phyloP scores from a whole-genome alignment of 2,113 vertebrate genomes.

The Ceyx melanurus region DNA sequence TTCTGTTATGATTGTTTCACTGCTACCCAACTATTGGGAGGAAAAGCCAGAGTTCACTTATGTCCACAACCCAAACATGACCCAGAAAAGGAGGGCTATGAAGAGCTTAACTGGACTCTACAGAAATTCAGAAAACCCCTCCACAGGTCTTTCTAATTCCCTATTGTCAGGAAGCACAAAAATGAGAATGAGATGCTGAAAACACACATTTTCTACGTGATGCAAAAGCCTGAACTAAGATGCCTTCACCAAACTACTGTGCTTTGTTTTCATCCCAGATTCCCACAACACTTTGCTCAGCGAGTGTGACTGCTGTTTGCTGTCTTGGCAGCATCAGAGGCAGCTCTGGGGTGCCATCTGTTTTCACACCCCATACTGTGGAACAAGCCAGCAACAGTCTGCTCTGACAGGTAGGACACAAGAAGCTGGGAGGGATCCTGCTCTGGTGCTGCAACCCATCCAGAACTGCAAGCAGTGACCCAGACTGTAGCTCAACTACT shows the following conservation, averaged over 20 bases:
- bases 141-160: not conserved
- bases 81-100: not conserved
- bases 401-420: not conserved
- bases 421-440: not conserved
- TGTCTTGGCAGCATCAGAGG: constrained; percentile 10
- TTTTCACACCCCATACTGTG: not conserved
- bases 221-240: not conserved
- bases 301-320: not conserved
- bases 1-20: not conserved
- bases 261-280: not conserved
- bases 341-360: constrained; percentile 5
- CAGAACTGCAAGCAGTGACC: not conserved
- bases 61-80: not conserved
- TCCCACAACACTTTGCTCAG: not conserved
- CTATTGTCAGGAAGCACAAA: not conserved
- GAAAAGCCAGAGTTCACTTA: not conserved
- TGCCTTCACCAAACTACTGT: not conserved
- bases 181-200: not conserved
- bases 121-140: not conserved
- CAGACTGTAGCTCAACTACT: not conserved
- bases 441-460: not conserved
- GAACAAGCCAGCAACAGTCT: not conserved
- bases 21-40: not conserved
- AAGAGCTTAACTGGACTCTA: not conserved
- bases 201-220: not conserved